A percentile compares a stretch with the other conserved stretches of the same genome.
phyloP scores from a whole-genome alignment of 2,797 vertebrate species.

The Emys orbicularis region DNA sequence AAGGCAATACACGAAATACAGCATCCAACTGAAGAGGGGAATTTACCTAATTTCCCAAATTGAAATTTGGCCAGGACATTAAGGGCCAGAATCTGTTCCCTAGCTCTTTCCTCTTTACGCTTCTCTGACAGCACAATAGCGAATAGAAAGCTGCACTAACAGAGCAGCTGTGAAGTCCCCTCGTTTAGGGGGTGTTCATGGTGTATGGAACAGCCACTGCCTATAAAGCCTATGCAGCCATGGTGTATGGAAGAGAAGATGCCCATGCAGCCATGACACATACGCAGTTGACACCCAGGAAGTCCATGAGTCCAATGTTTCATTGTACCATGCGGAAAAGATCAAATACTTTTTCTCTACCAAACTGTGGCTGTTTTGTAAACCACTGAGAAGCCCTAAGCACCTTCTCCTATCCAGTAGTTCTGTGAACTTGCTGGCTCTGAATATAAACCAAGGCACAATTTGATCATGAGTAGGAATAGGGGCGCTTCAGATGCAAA shows the following conservation, averaged over 20 bases:
- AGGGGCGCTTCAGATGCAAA: neutral
- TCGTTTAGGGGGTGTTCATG: neutral
- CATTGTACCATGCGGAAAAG: neutral
- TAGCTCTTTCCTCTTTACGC: neutral
- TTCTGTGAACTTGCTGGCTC: neutral
- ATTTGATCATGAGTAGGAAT: fast-evolving
- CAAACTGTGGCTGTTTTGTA: neutral
- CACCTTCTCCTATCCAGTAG: fast-evolving
- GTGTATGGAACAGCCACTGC: neutral
- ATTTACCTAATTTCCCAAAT: neutral
- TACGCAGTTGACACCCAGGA: neutral
- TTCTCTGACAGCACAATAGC: neutral
- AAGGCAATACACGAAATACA: neutral
- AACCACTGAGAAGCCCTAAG: neutral
- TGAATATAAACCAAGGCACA: neutral
- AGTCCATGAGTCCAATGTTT: neutral
- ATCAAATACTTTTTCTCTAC: neutral
- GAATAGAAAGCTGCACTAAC: neutral
- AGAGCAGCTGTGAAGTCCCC: neutral
- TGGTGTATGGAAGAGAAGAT: neutral
- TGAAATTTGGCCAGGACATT: neutral
- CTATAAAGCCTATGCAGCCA: neutral
- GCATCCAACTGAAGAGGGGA: neutral
- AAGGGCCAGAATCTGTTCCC: neutral
- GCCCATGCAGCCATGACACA: neutral